Conservation (phyloP, 2,113 vertebrate species). For the Dinomys branickii region DNA sequence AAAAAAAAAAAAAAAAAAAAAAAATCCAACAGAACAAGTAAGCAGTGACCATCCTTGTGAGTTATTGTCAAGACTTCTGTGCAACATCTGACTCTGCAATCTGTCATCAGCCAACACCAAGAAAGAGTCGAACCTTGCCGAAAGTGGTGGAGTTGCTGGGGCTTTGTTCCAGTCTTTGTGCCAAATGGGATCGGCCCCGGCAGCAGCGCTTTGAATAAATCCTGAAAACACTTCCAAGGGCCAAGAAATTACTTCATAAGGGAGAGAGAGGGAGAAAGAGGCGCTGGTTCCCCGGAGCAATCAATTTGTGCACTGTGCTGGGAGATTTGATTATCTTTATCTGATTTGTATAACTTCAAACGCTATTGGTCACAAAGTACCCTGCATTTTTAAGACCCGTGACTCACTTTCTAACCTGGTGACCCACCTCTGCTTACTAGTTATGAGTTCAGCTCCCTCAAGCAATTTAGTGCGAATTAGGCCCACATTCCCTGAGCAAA, state of each 20-base stretch:
- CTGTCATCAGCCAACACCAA: constrained; percentile 70
- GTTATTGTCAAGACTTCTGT: constrained; percentile 74
- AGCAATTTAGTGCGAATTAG: constrained; percentile 41
- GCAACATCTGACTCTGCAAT: constrained; percentile 72
- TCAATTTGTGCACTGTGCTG: constrained; percentile 63
- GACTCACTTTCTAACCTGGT: constrained; percentile 38
- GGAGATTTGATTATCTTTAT: constrained; percentile 75
- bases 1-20: constrained; percentile 47
- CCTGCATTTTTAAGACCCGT: constrained; percentile 1
- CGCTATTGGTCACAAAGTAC: constrained; percentile 58
- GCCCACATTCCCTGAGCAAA: not conserved
- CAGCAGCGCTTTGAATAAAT: constrained; percentile 70
- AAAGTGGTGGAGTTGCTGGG: constrained; percentile 58
- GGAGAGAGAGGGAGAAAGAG: constrained; percentile 57
- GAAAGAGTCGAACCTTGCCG: constrained; percentile 64
- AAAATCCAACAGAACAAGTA: constrained; percentile 41
- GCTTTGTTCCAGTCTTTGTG: constrained; percentile 70
- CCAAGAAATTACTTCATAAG: constrained; percentile 81
- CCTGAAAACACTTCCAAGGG: constrained; percentile 69
- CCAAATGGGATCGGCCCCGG: constrained; percentile 78
- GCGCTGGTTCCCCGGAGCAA: constrained; percentile 61
- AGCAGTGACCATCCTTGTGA: constrained; percentile 58
- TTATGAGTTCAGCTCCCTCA: constrained; percentile 55
- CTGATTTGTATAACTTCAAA: constrained; percentile 73
- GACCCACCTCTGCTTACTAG: not conserved